Evolutionary conservation across 1,140 invertebrate genomes (phyloP).

Genomic region (Nomia melanderi): DNA sequence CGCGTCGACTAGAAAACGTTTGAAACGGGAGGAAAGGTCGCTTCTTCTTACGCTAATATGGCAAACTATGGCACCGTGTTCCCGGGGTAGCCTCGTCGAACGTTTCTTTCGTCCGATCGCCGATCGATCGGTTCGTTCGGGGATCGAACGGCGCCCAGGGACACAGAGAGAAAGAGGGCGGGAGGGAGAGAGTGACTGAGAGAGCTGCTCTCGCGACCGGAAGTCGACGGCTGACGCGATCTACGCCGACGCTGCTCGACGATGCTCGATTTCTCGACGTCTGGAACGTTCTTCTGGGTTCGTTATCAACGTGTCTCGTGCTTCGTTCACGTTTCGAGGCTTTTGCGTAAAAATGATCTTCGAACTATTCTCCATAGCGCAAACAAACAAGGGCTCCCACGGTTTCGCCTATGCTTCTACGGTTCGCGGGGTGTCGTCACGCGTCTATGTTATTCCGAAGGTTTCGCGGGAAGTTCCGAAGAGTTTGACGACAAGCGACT

Average conservation of each 20-base stretch:
- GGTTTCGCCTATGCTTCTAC: too few species aligned
- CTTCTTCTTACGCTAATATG: constrained; percentile 69
- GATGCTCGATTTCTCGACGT: constrained; percentile 10
- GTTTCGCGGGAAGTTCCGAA: too few species aligned
- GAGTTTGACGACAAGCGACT: too few species aligned
- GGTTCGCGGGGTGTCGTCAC: too few species aligned
- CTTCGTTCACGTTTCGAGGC: not conserved
- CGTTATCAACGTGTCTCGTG: not conserved
- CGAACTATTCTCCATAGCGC: too few species aligned
- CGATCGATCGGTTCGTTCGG: not conserved
- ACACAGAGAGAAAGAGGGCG: too few species aligned
- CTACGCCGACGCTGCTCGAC: constrained; percentile 13
- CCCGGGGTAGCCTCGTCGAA: not conserved
- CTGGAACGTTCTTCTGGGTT: constrained; percentile 14
- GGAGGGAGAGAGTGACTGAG: too few species aligned
- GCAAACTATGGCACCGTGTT: constrained; percentile 74
- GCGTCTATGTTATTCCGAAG: too few species aligned
- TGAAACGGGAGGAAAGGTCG: constrained; percentile 18
- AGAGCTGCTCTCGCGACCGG: not conserved
- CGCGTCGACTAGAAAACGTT: constrained; percentile 67
- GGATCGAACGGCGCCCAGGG: not conserved
- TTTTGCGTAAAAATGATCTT: not conserved
- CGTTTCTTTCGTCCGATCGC: not conserved
- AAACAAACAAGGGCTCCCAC: too few species aligned
- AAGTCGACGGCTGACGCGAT: constrained; percentile 24